Conservation (phyloP, 2,797 vertebrate genomes). For the Brotula barbata region DNA sequence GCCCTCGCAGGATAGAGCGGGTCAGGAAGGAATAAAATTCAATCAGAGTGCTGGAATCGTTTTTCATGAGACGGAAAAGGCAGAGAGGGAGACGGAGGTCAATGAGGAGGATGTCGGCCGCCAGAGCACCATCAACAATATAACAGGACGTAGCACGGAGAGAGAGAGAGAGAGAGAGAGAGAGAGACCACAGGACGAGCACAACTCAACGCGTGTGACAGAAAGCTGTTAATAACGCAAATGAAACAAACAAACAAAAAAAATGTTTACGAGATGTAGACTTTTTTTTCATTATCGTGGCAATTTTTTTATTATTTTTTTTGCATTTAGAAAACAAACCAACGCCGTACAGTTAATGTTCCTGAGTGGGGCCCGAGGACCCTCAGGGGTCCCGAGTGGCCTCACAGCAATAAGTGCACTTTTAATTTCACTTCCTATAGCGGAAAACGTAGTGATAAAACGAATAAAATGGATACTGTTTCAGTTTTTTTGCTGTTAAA, state of each 20-base stretch:
- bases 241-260: neutral
- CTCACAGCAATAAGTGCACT: conserved; percentile 30
- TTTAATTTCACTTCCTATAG: conserved; percentile 33
- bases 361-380: conserved; percentile 1
- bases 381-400: conserved; percentile 25
- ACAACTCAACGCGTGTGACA: too few species aligned
- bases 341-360: too few species aligned
- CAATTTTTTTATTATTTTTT: too few species aligned
- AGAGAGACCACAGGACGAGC: too few species aligned
- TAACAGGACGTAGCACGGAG: conserved; percentile 61
- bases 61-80: conserved; percentile 86
- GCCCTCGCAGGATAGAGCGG: conserved; percentile 81
- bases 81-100: conserved; percentile 80
- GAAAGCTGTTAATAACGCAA: conserved; percentile 1
- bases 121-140: conserved; percentile 72
- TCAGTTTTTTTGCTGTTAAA: neutral
- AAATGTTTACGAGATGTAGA: too few species aligned
- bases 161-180: conserved; percentile 25
- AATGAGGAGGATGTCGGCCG: conserved; percentile 81
- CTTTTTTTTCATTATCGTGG: too few species aligned
- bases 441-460: too few species aligned
- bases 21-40: conserved; percentile 91
- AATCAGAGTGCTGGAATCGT: conserved; percentile 86
- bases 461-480: neutral
- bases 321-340: too few species aligned